Base-by-base conservation (phyloP, 2,797 vertebrate genomes). In the Avahi laniger region DNA sequence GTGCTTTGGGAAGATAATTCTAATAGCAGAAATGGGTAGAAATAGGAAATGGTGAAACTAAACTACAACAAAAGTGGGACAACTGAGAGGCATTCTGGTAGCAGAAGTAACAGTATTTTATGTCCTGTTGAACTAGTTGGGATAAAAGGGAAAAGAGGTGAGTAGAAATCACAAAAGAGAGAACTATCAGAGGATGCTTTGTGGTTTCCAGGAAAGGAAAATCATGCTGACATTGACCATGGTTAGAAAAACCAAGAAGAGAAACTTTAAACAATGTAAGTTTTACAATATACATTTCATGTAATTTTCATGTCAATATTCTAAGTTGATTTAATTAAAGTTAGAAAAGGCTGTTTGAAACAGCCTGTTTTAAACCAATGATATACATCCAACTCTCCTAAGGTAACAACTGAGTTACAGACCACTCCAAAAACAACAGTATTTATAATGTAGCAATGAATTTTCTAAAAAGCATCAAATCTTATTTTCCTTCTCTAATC, bases 281-380 rank as follows among this genome's bases (percentile, higher is more conserved):
- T 59, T 85, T 91, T n/a, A 91, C 17, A 91, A 78, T 22, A 94
- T 7, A 72, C 1, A 52, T 54, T 95, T 86, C 20, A 88, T 83
- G 41, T 26, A 78, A 78, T 89, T 89, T 92, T 94, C n/a, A 81
- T 79, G 57, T 69, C n/a, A 86, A 86, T 94, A 93, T 89, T 91
- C 59, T 72, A 20, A 90, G 30, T 50, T 88, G 38, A 46, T 94
- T 61, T 67, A 86, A 70, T 86, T 89, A 87, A 43, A 43, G 43
- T 43, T 43, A 43, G 43, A 43, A 43, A 43, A 43, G 43, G 43
- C 43, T 43, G 43, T 43, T 6, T 43, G 8, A 43, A 43, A 43
- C 0, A n/a, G n/a, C 15, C 24, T 67, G 43, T 61, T 96, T 70
- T 67, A 86, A 94, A 84, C 38, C 30, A 86, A 67, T 73, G 69